A percentile compares a stretch with the other conserved stretches of the same genome.
phyloP scores from a whole-genome alignment of 2,888 invertebrate genomes.

The Arrhopalites spinosus region DNA sequence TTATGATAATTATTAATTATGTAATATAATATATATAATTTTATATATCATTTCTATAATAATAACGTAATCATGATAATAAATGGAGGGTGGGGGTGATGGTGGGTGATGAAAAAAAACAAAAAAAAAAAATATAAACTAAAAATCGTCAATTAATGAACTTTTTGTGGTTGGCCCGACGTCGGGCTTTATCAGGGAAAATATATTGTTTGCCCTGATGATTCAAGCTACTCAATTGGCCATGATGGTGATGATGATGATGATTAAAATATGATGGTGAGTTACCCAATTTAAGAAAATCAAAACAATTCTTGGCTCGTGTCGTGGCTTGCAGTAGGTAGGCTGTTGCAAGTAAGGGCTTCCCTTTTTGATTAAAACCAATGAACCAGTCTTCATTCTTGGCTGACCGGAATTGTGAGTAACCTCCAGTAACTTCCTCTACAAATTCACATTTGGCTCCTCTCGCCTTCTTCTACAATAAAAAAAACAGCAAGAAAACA shows the following conservation, averaged over 20 bases:
- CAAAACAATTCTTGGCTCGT: conserved; percentile 15
- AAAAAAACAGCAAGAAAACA: conserved; percentile 7
- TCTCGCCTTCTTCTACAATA: conserved; percentile 42
- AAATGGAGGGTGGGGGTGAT: conserved; percentile 4
- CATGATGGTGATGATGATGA: conserved; percentile 25
- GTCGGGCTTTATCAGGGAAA: not conserved
- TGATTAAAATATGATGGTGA: not conserved
- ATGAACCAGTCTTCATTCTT: conserved; percentile 45
- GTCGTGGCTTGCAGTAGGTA: not conserved
- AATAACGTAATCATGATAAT: not conserved
- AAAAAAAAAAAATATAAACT: conserved; percentile 1
- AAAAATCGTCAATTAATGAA: conserved; percentile 8
- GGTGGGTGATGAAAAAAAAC: not conserved
- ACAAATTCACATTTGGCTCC: conserved; percentile 45
- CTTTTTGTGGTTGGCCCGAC: not conserved
- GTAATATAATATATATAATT: not conserved
- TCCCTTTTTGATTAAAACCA: conserved; percentile 46
- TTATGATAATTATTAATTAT: conserved; percentile 13
- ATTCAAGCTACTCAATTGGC: conserved; percentile 1
- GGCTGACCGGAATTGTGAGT: conserved; percentile 45
- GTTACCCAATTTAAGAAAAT: conserved; percentile 22
- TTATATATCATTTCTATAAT: conserved; percentile 4
- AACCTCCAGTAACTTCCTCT: conserved; percentile 33
- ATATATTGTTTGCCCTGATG: not conserved
- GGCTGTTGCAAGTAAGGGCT: conserved; percentile 38